A percentile compares a stretch with the other conserved stretches of the same genome.
Evolutionary conservation across 2,113 vertebrate species (phyloP).

Genomic region (Isurus oxyrinchus): DNA sequence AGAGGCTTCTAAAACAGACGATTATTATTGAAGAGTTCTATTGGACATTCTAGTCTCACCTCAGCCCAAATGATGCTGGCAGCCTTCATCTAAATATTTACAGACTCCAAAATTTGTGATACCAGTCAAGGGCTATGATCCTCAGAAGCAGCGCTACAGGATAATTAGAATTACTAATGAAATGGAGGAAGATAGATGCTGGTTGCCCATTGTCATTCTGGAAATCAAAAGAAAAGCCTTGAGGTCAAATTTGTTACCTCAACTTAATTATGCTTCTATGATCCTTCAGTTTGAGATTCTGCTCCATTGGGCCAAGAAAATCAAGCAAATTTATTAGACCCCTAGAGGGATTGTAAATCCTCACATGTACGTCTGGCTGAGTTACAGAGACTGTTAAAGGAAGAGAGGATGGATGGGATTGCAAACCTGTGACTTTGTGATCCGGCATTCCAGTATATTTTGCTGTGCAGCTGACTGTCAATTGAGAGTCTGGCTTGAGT

Average conservation of each 20-base stretch:
- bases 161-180: neutral
- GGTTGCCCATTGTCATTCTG: neutral
- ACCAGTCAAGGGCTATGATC: neutral
- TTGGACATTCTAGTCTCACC: neutral
- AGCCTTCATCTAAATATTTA: neutral
- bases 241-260: constrained; percentile 23
- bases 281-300: constrained; percentile 23
- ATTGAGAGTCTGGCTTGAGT: neutral
- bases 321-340: constrained; percentile 29
- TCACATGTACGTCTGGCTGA: neutral
- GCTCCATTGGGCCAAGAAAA: constrained; percentile 21
- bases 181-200: neutral
- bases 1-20: neutral
- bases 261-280: constrained; percentile 24
- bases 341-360: constrained; percentile 21
- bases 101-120: neutral
- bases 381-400: neutral
- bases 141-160: neutral
- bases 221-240: neutral
- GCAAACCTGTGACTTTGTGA: neutral
- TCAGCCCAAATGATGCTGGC: neutral
- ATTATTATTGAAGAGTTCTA: neutral
- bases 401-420: neutral
- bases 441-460: neutral
- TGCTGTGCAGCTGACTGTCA: neutral